A percentile compares a stretch with the other conserved stretches of the same genome.
Evolutionary conservation across 2,113 vertebrate species (phyloP).

Genomic region (Steatornis caripensis): DNA sequence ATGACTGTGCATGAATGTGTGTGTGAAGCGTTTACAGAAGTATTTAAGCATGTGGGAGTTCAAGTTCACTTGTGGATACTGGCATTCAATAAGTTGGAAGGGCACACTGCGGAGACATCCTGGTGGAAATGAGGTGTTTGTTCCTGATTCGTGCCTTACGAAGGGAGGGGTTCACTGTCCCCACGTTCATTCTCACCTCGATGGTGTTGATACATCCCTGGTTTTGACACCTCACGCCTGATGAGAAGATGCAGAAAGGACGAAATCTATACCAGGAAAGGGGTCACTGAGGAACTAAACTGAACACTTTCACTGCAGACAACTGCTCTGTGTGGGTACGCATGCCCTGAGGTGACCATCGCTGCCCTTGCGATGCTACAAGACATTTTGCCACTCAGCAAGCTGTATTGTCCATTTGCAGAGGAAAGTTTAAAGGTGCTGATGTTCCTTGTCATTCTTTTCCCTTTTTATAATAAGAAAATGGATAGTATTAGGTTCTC

Average conservation of each 20-base stretch:
- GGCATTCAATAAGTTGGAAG: neutral
- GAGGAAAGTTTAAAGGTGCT: neutral
- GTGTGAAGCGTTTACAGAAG: neutral
- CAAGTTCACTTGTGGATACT: neutral
- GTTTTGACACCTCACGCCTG: neutral
- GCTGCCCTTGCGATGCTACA: neutral
- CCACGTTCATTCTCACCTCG: neutral
- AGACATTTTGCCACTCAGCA: neutral
- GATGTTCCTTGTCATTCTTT: neutral
- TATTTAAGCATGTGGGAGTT: neutral
- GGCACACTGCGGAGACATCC: neutral
- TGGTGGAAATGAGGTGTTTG: neutral
- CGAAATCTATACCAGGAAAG: neutral
- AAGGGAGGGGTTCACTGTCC: neutral
- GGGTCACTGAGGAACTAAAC: neutral
- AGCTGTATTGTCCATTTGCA: neutral
- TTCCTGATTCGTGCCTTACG: neutral
- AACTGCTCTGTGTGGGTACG: neutral
- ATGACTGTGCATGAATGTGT: fast-evolving
- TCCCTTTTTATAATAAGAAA: neutral
- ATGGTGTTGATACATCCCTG: neutral
- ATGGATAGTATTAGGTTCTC: neutral
- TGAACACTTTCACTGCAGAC: fast-evolving
- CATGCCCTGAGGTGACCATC: fast-evolving
- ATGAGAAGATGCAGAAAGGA: neutral